A percentile compares a stretch with the other conserved stretches of the same genome.
Evolutionary conservation across 1,140 invertebrate species (phyloP).

Genomic region (Phthorimaea operculella): DNA sequence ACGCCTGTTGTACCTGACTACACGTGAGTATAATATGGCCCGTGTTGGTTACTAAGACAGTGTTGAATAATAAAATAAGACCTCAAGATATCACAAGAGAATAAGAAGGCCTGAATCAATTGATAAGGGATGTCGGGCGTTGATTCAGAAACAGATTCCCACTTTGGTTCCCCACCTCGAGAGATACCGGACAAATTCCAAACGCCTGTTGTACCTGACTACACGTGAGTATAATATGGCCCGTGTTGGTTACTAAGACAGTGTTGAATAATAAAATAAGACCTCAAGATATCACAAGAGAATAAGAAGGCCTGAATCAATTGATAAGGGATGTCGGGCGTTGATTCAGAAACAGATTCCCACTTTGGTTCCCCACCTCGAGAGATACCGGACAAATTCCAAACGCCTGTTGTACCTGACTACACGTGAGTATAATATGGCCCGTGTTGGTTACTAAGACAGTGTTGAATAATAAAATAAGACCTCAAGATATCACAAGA

Average conservation of each 20-base stretch:
- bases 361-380: constrained; percentile 46
- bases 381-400: constrained; percentile 34
- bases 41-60: no score
- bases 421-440: constrained; percentile 42
- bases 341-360: constrained; percentile 50
- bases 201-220: constrained; percentile 43
- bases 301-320: no score
- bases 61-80: no score
- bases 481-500: no score
- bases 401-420: constrained; percentile 39
- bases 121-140: constrained; percentile 41
- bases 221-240: constrained; percentile 38
- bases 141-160: constrained; percentile 50
- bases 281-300: no score
- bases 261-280: no score
- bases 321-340: constrained; percentile 39
- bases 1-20: constrained; percentile 46
- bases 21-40: constrained; percentile 34
- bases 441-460: no score
- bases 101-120: no score
- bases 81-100: no score
- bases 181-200: constrained; percentile 34
- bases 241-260: no score
- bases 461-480: no score
- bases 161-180: constrained; percentile 43